These are phyloP conservation scores for Eulemur rubriventer DNA, from an alignment of 2,797 vertebrate species.

Conservation along the genomic window DNA sequence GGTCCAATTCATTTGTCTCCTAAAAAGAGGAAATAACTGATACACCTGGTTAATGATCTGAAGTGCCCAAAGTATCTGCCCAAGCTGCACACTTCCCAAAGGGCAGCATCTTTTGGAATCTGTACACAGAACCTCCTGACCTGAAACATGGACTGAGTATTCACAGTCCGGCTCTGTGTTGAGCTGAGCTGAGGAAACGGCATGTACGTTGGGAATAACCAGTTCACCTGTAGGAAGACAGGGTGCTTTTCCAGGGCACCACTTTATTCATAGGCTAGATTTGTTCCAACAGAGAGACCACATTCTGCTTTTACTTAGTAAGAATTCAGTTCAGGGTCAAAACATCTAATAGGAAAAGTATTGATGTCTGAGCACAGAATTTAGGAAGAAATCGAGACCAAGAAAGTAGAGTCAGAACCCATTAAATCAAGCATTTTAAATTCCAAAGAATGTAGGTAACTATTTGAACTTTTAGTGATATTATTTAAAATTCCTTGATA, in stretches of 20 bases:
- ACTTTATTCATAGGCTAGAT: not conserved
- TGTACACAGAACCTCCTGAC: not conserved
- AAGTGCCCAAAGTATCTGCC: not conserved
- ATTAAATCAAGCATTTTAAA: not conserved
- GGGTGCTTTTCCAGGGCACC: not conserved
- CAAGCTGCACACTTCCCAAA: not conserved
- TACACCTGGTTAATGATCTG: not conserved
- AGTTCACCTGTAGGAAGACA: not conserved
- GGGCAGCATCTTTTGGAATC: not conserved
- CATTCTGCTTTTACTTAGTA: constrained; percentile 1
- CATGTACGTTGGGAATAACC: not conserved
- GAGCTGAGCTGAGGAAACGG: not conserved
- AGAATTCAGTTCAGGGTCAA: constrained; percentile 41
- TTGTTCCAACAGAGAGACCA: not conserved
- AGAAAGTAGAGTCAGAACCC: not conserved
- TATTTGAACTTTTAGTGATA: not conserved
- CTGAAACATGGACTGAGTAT: not conserved
- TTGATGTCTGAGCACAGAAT: constrained; percentile 14
- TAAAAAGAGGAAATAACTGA: constrained; percentile 6
- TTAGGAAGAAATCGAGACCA: constrained; percentile 20
- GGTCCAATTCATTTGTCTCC: constrained; percentile 54
- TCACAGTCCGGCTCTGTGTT: not conserved
- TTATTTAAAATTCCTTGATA: not conserved
- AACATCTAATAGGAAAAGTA: not conserved
- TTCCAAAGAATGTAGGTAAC: not conserved